phyloP scores from a whole-genome alignment of 1,140 invertebrate species.

The Sinonovacula constricta region DNA sequence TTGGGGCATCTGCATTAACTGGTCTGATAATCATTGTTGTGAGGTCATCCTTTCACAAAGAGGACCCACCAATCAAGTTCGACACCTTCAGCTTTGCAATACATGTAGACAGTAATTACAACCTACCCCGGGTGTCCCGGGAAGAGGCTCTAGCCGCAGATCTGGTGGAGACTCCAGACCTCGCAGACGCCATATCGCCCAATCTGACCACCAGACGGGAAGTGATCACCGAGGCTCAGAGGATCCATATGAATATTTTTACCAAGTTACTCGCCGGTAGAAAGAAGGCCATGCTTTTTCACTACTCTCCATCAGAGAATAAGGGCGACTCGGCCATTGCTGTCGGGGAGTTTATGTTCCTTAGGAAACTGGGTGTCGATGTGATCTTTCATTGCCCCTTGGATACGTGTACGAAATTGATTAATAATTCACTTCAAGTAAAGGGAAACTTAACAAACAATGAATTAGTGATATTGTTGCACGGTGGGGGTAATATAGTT shows the following conservation, averaged over 20 bases:
- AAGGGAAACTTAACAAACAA: no score
- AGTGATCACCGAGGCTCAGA: constrained; percentile 3
- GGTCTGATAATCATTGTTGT: no score
- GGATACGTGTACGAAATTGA: no score
- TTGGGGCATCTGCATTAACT: no score
- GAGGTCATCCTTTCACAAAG: no score
- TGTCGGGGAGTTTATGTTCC: constrained; percentile 1
- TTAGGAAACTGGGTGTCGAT: background rate
- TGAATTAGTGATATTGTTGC: constrained; percentile 5
- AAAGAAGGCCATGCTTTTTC: constrained; percentile 11
- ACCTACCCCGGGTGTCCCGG: no score
- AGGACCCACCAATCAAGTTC: no score
- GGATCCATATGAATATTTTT: constrained; percentile 12
- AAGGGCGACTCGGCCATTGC: constrained; percentile 8
- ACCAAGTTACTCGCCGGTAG: background rate
- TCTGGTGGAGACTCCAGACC: no score
- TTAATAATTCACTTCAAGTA: no score
- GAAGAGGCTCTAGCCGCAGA: no score
- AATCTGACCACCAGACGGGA: background rate
- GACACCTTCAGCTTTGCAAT: no score
- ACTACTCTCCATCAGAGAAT: constrained; percentile 4
- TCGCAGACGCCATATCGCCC: background rate
- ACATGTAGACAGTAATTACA: no score
- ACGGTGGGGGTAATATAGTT: constrained; percentile 6
- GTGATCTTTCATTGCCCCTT: background rate